Evolutionary conservation across 1,140 invertebrate species (phyloP).

Genomic region (Pantala flavescens): DNA sequence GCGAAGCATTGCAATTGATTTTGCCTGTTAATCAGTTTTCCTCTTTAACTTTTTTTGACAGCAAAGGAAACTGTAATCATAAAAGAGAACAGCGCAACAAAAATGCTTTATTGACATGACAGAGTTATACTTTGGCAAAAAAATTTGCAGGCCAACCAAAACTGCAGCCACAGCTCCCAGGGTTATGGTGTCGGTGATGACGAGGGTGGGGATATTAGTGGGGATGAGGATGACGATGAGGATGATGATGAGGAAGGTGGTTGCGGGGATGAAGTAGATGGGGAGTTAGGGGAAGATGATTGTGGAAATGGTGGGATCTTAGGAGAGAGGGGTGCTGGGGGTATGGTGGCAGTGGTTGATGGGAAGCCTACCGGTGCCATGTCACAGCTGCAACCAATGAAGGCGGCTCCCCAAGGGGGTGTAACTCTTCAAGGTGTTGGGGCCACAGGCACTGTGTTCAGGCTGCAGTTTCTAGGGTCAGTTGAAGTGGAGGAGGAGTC

Average conservation of each 20-base stretch:
- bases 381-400: constrained; percentile 34
- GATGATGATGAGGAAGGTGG: constrained; percentile 24
- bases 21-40: constrained; percentile 14
- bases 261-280: constrained; percentile 24
- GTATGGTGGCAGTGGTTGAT: constrained; percentile 36
- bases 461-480: constrained; percentile 69
- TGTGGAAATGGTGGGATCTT: constrained; percentile 21
- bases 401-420: constrained; percentile 29
- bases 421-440: constrained; percentile 33
- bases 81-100: not conserved
- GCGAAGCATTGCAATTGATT: not conserved
- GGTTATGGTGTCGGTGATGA: constrained; percentile 19
- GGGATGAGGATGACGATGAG: constrained; percentile 27
- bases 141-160: constrained; percentile 24
- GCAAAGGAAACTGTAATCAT: not conserved
- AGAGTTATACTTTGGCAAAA: not conserved
- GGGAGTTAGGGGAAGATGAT: constrained; percentile 23
- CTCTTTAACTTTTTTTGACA: constrained; percentile 11
- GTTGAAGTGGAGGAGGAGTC: constrained; percentile 73
- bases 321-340: constrained; percentile 31
- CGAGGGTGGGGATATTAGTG: constrained; percentile 24
- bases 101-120: not conserved
- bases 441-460: constrained; percentile 60
- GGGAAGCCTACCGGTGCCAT: constrained; percentile 26
- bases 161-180: constrained; percentile 21